phyloP scores from a whole-genome alignment of 2,797 vertebrate genomes.

The Pseudochirops corinnae region DNA sequence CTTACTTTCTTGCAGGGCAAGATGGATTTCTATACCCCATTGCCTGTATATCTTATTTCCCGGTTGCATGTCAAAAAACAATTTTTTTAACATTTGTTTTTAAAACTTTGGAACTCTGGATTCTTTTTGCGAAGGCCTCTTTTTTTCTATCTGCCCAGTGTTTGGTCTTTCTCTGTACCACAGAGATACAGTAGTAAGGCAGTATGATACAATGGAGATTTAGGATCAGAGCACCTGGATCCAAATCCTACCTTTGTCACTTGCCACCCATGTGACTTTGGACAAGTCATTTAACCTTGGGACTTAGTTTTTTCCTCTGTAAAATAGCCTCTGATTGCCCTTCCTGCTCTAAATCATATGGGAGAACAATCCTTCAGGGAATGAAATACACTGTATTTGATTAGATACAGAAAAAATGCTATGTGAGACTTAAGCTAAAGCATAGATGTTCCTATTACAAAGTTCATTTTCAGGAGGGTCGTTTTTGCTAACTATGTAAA shows the following conservation, averaged over 20 bases:
- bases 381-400: neutral
- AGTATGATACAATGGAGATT: neutral
- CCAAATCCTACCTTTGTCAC: neutral
- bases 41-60: no score
- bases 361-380: neutral
- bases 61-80: no score
- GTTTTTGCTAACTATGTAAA: no score
- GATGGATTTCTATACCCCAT: no score
- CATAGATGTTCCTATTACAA: neutral
- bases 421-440: neutral
- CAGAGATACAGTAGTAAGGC: constrained; percentile 40
- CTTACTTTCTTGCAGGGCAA: no score
- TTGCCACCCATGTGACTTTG: neutral
- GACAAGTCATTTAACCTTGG: neutral
- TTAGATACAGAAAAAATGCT: neutral
- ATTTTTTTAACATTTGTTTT: no score
- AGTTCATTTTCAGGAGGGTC: neutral
- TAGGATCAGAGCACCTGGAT: neutral
- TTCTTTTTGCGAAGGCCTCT: constrained; percentile 49
- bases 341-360: neutral
- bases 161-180: constrained; percentile 39
- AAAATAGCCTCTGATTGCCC: neutral
- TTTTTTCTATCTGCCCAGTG: constrained; percentile 38
- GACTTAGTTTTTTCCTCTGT: neutral
- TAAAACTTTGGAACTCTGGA: neutral